Base-by-base conservation (phyloP, 2,113 vertebrate species). In the Tapirus terrestris region DNA sequence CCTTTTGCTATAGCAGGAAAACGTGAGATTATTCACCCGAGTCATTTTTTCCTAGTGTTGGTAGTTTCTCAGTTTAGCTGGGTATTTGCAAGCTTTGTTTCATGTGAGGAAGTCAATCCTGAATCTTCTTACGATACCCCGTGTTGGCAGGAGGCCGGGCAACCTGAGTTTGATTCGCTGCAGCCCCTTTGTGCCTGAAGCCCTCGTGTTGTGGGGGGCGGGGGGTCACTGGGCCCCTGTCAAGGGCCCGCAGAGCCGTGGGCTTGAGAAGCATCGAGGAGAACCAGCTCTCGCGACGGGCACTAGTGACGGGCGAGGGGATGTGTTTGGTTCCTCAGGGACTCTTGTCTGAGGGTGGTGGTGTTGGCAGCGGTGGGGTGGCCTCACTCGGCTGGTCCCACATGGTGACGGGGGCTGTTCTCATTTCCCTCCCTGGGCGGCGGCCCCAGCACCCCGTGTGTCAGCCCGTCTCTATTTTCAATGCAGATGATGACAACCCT, bases 401-500 rank as follows among this genome's bases (percentile, higher is more conserved):
- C 33, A 17, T 20, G 33, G 43, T n/a, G 65, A n/a, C 0, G 1
- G 39, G 14, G 81, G 3, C 60, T 5, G 39, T 45, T 21, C 18
- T 11, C 51, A 6, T 1, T 4, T 12, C n/a, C 27, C 7, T 3
- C 25, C 11, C 17, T 0, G 31, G 16, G 67, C 43, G 0, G 20
- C 11, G 56, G 25, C 63, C 25, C 1, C 36, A 0, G 25, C 2
- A 7, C 51, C 43, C 51, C 14, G 0, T 0, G 5, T 0, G 0
- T 92, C 79, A 94, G 25, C 79, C 1, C 4, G 21, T 60, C 89
- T 27, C 94, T 89, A 0, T 98, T 96, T 97, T 48, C 84, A 1
- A 27, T 17, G 23, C 83, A 99, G 99, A 99, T 96, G 99, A 99
- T 18, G 99, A 99, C 98, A 99, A 99, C 97, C 99, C 99, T 7